These are phyloP conservation scores for Erebia palarica DNA, from an alignment of 2,888 invertebrate species.

Conservation along the genomic window DNA sequence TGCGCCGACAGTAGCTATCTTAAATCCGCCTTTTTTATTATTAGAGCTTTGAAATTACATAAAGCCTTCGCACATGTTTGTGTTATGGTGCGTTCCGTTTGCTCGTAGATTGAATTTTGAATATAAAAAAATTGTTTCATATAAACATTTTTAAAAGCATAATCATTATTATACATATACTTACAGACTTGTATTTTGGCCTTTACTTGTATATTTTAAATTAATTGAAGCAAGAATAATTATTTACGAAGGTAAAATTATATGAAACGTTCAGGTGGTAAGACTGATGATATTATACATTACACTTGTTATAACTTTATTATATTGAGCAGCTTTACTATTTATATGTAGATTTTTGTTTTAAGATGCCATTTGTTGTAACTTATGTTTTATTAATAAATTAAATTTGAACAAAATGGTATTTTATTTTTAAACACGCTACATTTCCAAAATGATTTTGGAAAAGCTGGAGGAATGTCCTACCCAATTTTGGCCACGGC, in stretches of 20 bases:
- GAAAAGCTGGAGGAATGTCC: neutral
- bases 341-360: slow-evolving; percentile 73
- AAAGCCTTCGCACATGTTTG: neutral
- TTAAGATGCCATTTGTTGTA: slow-evolving; percentile 82
- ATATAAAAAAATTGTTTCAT: neutral
- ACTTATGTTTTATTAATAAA: slow-evolving; percentile 81
- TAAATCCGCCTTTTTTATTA: neutral
- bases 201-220: neutral
- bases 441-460: neutral
- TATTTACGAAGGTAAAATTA: neutral
- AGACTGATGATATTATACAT: slow-evolving; percentile 38
- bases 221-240: neutral
- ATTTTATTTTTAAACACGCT: slow-evolving; percentile 43
- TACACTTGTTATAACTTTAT: slow-evolving; percentile 51
- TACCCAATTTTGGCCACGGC: too few relatives aligned
- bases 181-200: neutral
- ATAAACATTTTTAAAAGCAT: neutral
- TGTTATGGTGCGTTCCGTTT: neutral
- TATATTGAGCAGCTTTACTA: slow-evolving; percentile 78
- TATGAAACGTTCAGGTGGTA: slow-evolving; percentile 35
- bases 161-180: neutral
- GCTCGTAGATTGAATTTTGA: neutral
- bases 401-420: slow-evolving; percentile 67
- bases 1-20: neutral
- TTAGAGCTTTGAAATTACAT: neutral